Evolutionary conservation across 2,797 vertebrate species (phyloP).

Genomic region (Helarctos malayanus): DNA sequence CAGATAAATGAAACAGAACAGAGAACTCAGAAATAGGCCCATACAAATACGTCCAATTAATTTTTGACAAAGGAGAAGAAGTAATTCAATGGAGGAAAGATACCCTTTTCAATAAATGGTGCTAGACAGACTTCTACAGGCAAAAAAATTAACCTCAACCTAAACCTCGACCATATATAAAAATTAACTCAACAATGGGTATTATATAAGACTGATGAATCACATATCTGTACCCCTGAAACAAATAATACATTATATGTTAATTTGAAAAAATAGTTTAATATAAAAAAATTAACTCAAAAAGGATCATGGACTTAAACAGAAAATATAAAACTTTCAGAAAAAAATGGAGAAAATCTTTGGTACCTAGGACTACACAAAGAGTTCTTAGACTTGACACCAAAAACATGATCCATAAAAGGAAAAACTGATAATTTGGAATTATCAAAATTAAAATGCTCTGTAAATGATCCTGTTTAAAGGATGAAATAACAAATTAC

Average conservation of each 20-base stretch:
- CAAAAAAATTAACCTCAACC: not conserved
- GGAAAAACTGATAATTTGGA: not conserved
- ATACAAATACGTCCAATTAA: not conserved
- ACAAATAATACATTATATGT: too few species aligned
- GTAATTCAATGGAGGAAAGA: not conserved
- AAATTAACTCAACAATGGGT: not conserved
- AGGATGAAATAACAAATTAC: not conserved
- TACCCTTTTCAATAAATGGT: not conserved
- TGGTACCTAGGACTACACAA: not conserved
- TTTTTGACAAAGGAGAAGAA: not conserved
- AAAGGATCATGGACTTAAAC: not conserved
- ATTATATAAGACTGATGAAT: too few species aligned
- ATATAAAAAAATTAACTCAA: not conserved
- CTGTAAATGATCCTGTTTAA: not conserved
- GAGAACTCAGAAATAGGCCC: not conserved
- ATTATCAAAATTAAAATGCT: not conserved
- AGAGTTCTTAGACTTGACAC: not conserved
- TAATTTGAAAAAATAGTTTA: too few species aligned
- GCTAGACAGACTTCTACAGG: not conserved
- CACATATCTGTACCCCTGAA: too few species aligned
- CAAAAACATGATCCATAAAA: not conserved
- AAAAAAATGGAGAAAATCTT: not conserved
- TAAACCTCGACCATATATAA: not conserved
- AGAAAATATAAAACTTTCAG: constrained; percentile 1
- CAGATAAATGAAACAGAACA: not conserved